phyloP scores from a whole-genome alignment of 2,797 vertebrate genomes.

The Botia kubotai region DNA sequence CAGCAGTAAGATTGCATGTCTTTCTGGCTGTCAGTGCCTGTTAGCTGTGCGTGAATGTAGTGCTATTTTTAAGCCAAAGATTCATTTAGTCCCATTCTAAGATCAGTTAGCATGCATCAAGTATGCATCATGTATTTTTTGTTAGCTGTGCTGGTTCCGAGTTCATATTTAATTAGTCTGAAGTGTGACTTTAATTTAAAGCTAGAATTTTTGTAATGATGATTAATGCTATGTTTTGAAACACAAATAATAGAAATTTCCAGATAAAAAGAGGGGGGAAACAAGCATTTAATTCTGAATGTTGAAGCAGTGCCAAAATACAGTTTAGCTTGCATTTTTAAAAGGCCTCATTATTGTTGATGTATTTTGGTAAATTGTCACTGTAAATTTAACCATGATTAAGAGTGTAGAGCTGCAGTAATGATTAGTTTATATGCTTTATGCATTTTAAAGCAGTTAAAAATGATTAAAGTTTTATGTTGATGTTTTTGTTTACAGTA shows the following conservation, averaged over 20 bases:
- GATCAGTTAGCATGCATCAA: slow-evolving; percentile 6
- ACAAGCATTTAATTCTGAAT: not conserved
- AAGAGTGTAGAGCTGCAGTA: not conserved
- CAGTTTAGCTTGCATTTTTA: not conserved
- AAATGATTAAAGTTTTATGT: no score
- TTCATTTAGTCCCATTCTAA: slow-evolving; percentile 21
- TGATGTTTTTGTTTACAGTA: no score
- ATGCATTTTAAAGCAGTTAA: no score
- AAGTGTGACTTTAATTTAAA: slow-evolving; percentile 8
- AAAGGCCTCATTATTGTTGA: not conserved
- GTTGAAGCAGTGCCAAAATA: not conserved
- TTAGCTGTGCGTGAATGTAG: slow-evolving; percentile 5
- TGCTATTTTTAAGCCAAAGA: not conserved
- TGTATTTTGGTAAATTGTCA: not conserved
- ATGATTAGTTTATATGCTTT: not conserved
- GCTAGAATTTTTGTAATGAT: not conserved
- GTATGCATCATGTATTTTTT: not conserved
- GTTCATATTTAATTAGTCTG: not conserved
- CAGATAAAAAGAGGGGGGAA: not conserved
- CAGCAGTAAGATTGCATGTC: slow-evolving; percentile 29
- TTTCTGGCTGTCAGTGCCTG: not conserved
- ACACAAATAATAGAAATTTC: not conserved
- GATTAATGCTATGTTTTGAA: not conserved
- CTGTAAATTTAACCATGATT: not conserved
- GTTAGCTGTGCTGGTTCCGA: not conserved